Base-by-base conservation (phyloP, 1,140 invertebrate genomes). In the Meloidogyne floridensis region DNA sequence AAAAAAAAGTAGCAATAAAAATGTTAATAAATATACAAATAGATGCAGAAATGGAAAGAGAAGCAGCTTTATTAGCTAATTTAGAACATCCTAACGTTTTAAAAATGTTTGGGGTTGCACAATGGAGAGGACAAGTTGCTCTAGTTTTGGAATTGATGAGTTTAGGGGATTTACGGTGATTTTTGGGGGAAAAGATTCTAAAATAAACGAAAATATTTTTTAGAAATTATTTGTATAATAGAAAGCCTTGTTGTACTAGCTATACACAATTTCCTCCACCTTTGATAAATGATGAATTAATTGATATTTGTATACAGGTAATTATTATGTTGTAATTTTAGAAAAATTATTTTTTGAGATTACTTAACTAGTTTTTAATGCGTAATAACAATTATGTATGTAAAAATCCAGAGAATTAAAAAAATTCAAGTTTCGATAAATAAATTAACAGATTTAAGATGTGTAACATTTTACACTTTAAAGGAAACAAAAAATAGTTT, bases 71-170 rank as follows among this genome's bases (percentile, higher is more conserved):
- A 43, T 70, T 86, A 43, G 80, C 85, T 0, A 78, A 73, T 20
- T 47, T 86, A 2, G 85, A 86, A 32, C 85, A 86, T 65, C 65
- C 75, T 7, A 87, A 86, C 70, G 86, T 86, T 13, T 77, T 86
- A 9, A 81, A 82, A 70, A 65, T 86, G 73, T 86, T 79, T 71
- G 85, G 85, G 8, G 75, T 87, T 69, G 75, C 75, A n/a, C 20
- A 83, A 56, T 71, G 74, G 75, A 53, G 76, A 2, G 74, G 59
- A 18, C 75, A 85, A 70, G 47, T 87, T 47, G 59, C 80, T 32
- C 43, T 86, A 51, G 84, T 86, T 10, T 71, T 86, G 32, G 85
- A 86, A 59, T 42, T 86, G 73, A 86, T 86, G 85, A 87, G 82
- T 54, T 43, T 77, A 18, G 85, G 85, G 20, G 83, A 86, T 59